Evolutionary conservation across 2,888 invertebrate species (phyloP), one percentile per base, ranked within the genome.

Genomic region (Tenthredo livida): DNA sequence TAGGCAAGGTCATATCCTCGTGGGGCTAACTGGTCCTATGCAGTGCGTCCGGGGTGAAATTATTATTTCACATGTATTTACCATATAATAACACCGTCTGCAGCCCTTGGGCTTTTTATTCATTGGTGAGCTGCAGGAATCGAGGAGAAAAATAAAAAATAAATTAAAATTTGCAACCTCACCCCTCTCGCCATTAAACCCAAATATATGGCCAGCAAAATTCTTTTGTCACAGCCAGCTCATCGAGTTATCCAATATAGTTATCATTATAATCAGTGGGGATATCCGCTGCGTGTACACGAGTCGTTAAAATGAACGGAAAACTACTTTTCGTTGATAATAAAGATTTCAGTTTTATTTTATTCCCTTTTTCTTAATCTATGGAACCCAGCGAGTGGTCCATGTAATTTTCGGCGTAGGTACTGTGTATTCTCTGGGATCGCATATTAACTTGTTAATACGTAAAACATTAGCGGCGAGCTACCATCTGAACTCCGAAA

Each of bases 71-170:
- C 25, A 25, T 73, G 10, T 43, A 40, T 73, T 73, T 43, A 43
- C 89, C 90, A 89, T 90, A 89, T 92, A 92, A 92, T 92, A 92
- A 91, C 90, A 87, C 89, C 89, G 88, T 90, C 91, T 90, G 43
- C 40, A 73, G 40, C 40, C 72, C 72, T 25, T n/a, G 43, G 72
- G 72, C 72, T n/a, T 43, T 40, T 40, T 40, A 9, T 10, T 21
- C 10, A 29, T n/a, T n/a, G 72, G 12, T 43, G 4, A 21, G 72
- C n/a, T n/a, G n/a, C 72, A 6, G 21, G 43, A 73, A 73, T 21
- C 1, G 7, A 15, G 40, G 9, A 43, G 6, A 7, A 67, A 72
- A 7, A 37, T 37, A 37, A 37, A 67, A 70, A 72, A 37, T n/a
- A n/a, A 72, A 72, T n/a, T 4, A 1, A 25, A 67, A 67, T 67